Percentiles rank a stretch among this genome's conserved stretches.
These are phyloP conservation scores for Cryptocheilus praepositus DNA, from an alignment of 2,888 invertebrate species.

Conservation along the genomic window DNA sequence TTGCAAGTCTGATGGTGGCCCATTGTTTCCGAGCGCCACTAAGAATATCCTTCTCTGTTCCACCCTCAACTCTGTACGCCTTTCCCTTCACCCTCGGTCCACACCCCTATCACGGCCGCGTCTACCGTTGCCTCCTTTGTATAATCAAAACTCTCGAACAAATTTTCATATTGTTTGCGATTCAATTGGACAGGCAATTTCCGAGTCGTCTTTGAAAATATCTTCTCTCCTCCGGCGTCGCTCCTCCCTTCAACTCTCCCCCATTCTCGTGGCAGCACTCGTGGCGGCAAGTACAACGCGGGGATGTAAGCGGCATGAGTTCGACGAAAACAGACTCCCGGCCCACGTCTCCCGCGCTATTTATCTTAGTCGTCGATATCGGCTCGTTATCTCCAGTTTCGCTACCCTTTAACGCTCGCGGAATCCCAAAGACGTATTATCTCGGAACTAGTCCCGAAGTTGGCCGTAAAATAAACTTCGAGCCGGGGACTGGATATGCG, in stretches of 20 bases:
- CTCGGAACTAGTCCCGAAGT: constrained; percentile 20
- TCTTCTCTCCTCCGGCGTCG: constrained; percentile 47
- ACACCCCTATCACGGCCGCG: constrained; percentile 37
- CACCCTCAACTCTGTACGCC: constrained; percentile 30
- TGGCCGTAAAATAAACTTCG: constrained; percentile 22
- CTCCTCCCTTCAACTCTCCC: no score
- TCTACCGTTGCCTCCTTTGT: constrained; percentile 67
- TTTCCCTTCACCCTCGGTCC: constrained; percentile 25
- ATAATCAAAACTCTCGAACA: constrained; percentile 74
- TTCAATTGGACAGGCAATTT: constrained; percentile 74
- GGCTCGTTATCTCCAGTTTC: constrained; percentile 45
- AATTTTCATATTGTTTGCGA: constrained; percentile 74
- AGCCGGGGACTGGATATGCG: neutral
- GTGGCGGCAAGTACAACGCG: constrained; percentile 24
- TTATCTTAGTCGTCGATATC: constrained; percentile 52
- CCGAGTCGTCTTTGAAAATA: constrained; percentile 70
- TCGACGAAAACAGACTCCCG: constrained; percentile 43
- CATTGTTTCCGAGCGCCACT: constrained; percentile 68
- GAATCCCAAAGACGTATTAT: constrained; percentile 17
- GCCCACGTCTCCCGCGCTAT: constrained; percentile 37
- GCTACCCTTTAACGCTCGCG: constrained; percentile 22
- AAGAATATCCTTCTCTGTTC: constrained; percentile 62
- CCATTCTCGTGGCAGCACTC: neutral
- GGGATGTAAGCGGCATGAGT: constrained; percentile 17
- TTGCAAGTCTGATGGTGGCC: constrained; percentile 72